Conservation (phyloP, 2,113 vertebrate genomes). For the Coptodon rendalli region DNA sequence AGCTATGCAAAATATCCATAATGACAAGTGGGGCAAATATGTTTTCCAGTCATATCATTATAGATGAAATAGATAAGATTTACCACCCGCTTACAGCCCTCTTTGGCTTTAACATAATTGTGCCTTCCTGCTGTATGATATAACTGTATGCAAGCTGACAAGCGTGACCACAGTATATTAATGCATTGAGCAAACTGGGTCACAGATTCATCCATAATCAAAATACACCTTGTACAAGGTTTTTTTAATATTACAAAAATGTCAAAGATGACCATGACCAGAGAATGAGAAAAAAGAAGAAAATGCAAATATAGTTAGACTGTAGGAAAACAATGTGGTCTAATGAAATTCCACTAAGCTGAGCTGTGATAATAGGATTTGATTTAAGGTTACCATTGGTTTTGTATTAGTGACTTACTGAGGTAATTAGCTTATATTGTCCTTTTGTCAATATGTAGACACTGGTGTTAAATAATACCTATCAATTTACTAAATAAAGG, state of each 20-base stretch:
- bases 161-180: slow-evolving; percentile 17
- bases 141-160: slow-evolving; percentile 38
- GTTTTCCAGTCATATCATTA: slow-evolving; percentile 32
- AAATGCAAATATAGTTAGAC: background rate
- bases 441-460: slow-evolving; percentile 23
- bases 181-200: slow-evolving; percentile 38
- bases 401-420: background rate
- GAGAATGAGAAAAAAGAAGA: background rate
- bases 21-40: slow-evolving; percentile 23
- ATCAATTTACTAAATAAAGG: slow-evolving; percentile 45
- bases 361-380: slow-evolving; percentile 3
- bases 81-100: slow-evolving; percentile 33
- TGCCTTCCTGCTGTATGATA: slow-evolving; percentile 29
- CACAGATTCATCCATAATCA: slow-evolving; percentile 39
- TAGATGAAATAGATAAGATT: slow-evolving; percentile 43
- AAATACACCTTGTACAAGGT: slow-evolving; percentile 1
- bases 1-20: background rate
- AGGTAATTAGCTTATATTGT: slow-evolving; percentile 30
- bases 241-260: background rate
- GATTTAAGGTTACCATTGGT: background rate
- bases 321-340: background rate
- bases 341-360: background rate
- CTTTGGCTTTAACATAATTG: slow-evolving; percentile 40
- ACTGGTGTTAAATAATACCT: slow-evolving; percentile 25
- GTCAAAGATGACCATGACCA: background rate